Conservation (phyloP, 2,888 invertebrate genomes). For the Molanna angustata region DNA sequence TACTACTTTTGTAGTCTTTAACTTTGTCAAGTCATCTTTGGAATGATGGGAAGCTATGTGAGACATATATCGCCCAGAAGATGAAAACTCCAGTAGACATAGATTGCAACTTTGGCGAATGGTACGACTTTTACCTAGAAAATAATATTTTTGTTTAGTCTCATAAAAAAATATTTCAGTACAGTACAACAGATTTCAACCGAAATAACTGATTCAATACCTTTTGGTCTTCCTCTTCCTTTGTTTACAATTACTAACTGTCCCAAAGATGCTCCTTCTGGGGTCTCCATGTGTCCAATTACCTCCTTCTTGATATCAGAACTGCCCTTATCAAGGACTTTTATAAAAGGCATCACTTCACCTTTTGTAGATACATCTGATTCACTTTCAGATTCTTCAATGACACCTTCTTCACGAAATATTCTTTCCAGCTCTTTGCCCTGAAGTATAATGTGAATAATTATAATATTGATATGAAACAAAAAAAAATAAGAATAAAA, state of each 20-base stretch:
- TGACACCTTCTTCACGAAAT: constrained; percentile 69
- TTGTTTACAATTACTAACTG: constrained; percentile 61
- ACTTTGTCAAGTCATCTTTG: not conserved
- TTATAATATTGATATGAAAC: too few species aligned
- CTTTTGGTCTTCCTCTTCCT: constrained; percentile 55
- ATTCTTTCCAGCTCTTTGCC: constrained; percentile 74
- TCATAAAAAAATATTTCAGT: not conserved
- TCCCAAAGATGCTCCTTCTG: constrained; percentile 57
- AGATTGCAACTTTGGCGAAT: constrained; percentile 45
- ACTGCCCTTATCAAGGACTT: not conserved
- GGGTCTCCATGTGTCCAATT: constrained; percentile 65
- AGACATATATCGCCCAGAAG: constrained; percentile 52
- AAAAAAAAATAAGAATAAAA: too few species aligned
- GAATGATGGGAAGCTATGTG: constrained; percentile 51
- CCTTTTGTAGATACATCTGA: constrained; percentile 33
- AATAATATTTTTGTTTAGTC: not conserved
- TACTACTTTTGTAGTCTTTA: not conserved
- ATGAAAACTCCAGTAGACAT: constrained; percentile 50
- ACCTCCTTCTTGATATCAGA: constrained; percentile 45
- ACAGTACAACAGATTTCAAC: too few species aligned
- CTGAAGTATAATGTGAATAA: constrained; percentile 40
- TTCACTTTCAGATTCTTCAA: constrained; percentile 59
- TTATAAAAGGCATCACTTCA: not conserved
- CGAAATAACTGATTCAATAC: too few species aligned
- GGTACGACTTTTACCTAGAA: constrained; percentile 20